Base-by-base conservation (phyloP, 2,113 vertebrate genomes). In the Phrynosoma blainvillii region DNA sequence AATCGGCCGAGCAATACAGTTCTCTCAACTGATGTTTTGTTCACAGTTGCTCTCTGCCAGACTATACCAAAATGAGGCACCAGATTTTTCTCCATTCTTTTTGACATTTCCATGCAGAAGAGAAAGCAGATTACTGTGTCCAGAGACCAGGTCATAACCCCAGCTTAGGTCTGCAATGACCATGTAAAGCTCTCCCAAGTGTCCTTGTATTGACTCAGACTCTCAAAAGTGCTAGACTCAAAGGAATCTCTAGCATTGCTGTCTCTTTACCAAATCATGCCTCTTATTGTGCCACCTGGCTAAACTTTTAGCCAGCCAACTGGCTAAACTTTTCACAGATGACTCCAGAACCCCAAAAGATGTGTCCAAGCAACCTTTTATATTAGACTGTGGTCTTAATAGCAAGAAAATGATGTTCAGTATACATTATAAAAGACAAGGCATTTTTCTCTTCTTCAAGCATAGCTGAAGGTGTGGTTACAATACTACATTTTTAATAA, bases 401-500 rank as follows among this genome's bases (percentile, higher is more conserved):
- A 74, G 32, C 40, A 65, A 62, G 47, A 52, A 21, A 54, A 77
- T 52, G 23, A 23, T 76, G 21, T 25, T 82, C 47, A 20, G 32
- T 56, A 40, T 54, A 47, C 14, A 36, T 82, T 81, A 65, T n/a
- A 75, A 91, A 91, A 81, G 30, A 89, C 89, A 27, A 7, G 71
- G 20, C 76, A 87, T 71, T 91, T 90, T 91, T 92, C 76, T 21
- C 85, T 70, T 87, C 88, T 92, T 27, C 25, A 84, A 27, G 1
- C 83, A 75, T 27, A 62, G 23, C 23, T n/a, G 62, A 71, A 27
- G 68, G 27, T 30, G n/a, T 32, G 32, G 12, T 3, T 32, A 42
- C 32, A 18, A 21, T 81, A 84, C 78, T 84, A 52, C 25, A 12
- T 87, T 82, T 82, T 95, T 90, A 94, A 87, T 0, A 92, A 94